Conservation (phyloP, 1,140 invertebrate genomes). For the Sipha flava region DNA sequence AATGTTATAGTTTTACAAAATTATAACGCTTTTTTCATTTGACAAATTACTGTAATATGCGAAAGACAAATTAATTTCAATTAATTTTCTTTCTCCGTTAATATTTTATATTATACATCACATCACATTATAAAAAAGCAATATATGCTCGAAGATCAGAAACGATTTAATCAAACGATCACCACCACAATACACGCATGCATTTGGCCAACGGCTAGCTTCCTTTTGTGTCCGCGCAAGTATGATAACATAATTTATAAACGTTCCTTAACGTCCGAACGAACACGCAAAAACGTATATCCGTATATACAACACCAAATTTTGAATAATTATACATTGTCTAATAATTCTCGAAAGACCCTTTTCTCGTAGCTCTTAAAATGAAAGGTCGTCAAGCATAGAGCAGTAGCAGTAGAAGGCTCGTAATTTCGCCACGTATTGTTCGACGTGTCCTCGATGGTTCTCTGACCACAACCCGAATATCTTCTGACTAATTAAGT, state of each 20-base stretch:
- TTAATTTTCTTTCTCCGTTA: no score
- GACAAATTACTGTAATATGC: not conserved
- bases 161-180: not conserved
- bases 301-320: not conserved
- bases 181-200: not conserved
- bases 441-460: not conserved
- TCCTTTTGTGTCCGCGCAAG: no score
- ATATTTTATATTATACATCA: no score
- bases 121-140: no score
- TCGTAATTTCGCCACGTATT: slow-evolving; percentile 12
- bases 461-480: slow-evolving; percentile 17
- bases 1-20: not conserved
- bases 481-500: slow-evolving; percentile 33
- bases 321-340: slow-evolving; percentile 27
- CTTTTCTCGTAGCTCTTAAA: not conserved
- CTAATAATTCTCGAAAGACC: not conserved
- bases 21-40: not conserved
- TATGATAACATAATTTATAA: slow-evolving; percentile 19
- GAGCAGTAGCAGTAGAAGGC: not conserved
- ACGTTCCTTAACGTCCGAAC: slow-evolving; percentile 18
- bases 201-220: not conserved
- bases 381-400: slow-evolving; percentile 5
- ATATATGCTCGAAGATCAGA: not conserved
- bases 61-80: no score
- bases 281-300: not conserved